Percentiles rank a stretch among this genome's conserved stretches.
Conservation (phyloP, 1,140 invertebrate species). For the Macrotrachela quadricornifera region DNA sequence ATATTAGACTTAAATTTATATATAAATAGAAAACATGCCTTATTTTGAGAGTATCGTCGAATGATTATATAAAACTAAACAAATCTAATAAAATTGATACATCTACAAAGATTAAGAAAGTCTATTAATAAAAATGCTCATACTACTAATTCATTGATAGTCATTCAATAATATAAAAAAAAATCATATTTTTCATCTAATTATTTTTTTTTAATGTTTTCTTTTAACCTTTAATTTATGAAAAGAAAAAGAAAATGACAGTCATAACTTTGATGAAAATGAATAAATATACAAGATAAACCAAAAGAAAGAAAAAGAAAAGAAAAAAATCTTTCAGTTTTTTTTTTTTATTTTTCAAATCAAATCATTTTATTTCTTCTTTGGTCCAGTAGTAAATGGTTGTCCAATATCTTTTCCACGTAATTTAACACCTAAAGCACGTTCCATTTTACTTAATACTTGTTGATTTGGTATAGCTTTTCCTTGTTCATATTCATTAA, state of each 20-base stretch:
- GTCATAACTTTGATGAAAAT: not conserved
- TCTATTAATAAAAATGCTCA: too few relatives aligned
- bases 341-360: not conserved
- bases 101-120: too few relatives aligned
- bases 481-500: conserved; percentile 75
- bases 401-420: conserved; percentile 72
- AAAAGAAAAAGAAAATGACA: not conserved
- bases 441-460: conserved; percentile 81
- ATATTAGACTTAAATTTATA: too few relatives aligned
- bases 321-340: not conserved
- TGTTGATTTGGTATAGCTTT: conserved; percentile 82
- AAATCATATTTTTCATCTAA: not conserved
- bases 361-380: conserved; percentile 1
- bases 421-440: conserved; percentile 62
- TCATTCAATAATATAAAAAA: too few relatives aligned
- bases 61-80: too few relatives aligned
- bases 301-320: not conserved
- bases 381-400: conserved; percentile 42
- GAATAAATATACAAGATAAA: not conserved
- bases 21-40: too few relatives aligned
- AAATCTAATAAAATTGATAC: too few relatives aligned
- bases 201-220: not conserved
- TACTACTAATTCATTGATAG: too few relatives aligned
- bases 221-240: too few relatives aligned
- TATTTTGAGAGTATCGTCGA: too few relatives aligned